Evolutionary conservation across 2,888 invertebrate genomes (phyloP), one percentile per base, ranked within the genome.

Genomic region (Thymelicus lineola): DNA sequence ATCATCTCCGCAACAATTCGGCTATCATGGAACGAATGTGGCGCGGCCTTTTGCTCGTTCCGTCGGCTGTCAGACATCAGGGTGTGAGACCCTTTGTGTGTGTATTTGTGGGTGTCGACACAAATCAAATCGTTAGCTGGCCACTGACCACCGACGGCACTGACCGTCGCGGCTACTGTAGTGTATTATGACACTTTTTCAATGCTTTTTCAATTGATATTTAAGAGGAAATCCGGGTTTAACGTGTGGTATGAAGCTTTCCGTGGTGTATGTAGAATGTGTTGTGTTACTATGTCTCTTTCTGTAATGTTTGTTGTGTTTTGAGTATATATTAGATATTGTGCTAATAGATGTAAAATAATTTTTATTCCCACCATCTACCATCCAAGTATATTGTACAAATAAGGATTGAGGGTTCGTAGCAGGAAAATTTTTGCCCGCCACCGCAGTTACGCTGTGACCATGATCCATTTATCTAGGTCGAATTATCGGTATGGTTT

Each of bases 101-200:
- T 58, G 64, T 82, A 78, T 82, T 80, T 82, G 81, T 83, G 80
- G 84, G 83, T 79, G 85, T 83, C 76, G 76, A 75, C 73, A 76
- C 75, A 74, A 81, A 81, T 80, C 75, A 77, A 69, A 63, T 74
- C 64, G 74, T 74, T 74, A 20, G 53, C 50, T 38, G 38, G 36
- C 15, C 50, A 67, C 75, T 75, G 73, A 60, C 59, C 66, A 10
- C 59, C 20, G 66, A 48, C 38, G 5, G 36, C 17, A 6, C 42
- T 38, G 6, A 14, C 42, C 12, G 4, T 46, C 28, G 5, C 28
- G 5, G 9, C 58, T 20, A 46, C 53, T 35, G 50, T 50, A 1
- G 1, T 0, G 28, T 35, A 12, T 42, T 42, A 4, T 12, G 10
- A 9, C 10, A 10, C 10, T 10, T 12, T 10, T 53, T 53, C 9